Evolutionary conservation across 2,888 invertebrate species (phyloP).

Genomic region (Frankliniella intonsa): DNA sequence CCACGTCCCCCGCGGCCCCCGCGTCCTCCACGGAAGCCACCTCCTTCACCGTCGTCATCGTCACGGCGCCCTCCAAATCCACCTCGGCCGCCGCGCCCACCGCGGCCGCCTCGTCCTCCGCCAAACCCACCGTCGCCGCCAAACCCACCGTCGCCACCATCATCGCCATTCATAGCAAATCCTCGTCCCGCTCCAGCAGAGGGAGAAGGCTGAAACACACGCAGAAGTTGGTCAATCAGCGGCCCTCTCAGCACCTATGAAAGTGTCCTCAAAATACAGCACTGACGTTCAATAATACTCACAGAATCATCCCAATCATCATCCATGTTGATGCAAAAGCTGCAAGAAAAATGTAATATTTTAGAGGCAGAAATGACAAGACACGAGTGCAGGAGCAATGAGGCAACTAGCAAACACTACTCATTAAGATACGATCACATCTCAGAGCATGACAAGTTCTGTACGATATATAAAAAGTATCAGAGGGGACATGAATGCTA

Average conservation of each 20-base stretch:
- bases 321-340: constrained; percentile 47
- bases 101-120: constrained; percentile 32
- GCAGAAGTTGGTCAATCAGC: constrained; percentile 37
- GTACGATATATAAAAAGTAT: too few relatives aligned
- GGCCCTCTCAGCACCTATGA: constrained; percentile 32
- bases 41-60: constrained; percentile 34
- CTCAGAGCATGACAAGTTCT: too few relatives aligned
- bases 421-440: too few relatives aligned
- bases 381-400: too few relatives aligned
- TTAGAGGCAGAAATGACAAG: too few relatives aligned
- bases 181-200: constrained; percentile 10
- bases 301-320: constrained; percentile 55
- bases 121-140: constrained; percentile 33
- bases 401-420: too few relatives aligned
- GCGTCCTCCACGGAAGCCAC: constrained; percentile 32
- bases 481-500: too few relatives aligned
- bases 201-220: constrained; percentile 32
- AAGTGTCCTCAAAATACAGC: too few relatives aligned
- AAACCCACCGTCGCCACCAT: constrained; percentile 37
- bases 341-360: neutral
- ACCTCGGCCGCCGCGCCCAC: constrained; percentile 33
- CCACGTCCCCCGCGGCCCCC: constrained; percentile 37
- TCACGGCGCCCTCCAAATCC: constrained; percentile 33
- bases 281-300: neutral
- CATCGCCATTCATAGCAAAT: constrained; percentile 34